Conservation (phyloP, 2,797 vertebrate genomes). For the Mareca strepera region DNA sequence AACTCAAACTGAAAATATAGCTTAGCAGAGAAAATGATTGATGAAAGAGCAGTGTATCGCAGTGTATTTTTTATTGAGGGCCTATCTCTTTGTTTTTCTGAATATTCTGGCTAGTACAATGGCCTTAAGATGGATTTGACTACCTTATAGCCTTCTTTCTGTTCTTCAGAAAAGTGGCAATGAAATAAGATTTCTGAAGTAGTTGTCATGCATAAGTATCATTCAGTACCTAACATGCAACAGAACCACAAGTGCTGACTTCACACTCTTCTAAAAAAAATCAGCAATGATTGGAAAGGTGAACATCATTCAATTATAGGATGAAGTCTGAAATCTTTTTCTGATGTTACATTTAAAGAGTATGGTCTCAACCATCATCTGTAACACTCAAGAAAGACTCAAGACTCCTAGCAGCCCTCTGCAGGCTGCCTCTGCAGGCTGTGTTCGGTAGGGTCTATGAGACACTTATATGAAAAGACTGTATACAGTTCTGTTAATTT, state of each 20-base stretch:
- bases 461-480: background rate
- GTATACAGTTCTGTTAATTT: background rate
- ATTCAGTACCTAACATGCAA: background rate
- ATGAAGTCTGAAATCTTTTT: background rate
- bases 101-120: background rate
- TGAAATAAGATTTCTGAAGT: background rate
- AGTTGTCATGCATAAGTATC: accelerated
- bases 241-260: background rate
- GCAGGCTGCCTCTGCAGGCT: background rate
- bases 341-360: background rate
- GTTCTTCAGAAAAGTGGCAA: background rate
- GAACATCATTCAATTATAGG: background rate
- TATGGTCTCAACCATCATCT: background rate
- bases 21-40: background rate
- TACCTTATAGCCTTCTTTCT: background rate
- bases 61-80: background rate
- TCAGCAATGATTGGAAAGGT: background rate
- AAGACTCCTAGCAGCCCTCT: background rate
- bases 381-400: background rate
- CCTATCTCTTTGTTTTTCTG: background rate
- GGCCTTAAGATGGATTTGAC: background rate
- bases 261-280: background rate
- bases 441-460: background rate
- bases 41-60: background rate
- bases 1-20: background rate